Evolutionary conservation across 2,113 vertebrate genomes (phyloP).

Genomic region (Psittacara wagleri): DNA sequence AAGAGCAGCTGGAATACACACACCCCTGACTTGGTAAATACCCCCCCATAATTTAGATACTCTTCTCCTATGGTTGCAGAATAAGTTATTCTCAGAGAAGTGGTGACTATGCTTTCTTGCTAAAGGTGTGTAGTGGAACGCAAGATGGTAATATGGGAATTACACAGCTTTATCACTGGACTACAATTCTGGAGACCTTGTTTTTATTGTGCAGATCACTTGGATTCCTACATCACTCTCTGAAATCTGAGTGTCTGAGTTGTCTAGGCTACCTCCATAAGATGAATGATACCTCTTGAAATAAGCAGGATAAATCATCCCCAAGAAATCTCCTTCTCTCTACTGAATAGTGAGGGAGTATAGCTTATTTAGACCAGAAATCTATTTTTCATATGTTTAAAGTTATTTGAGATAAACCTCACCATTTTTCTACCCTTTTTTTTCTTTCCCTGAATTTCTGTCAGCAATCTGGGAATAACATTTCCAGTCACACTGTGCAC

Average conservation of each 20-base stretch:
- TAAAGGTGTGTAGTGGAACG: not conserved
- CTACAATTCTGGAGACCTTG: not conserved
- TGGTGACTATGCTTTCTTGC: not conserved
- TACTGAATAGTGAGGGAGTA: not conserved
- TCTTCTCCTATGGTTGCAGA: not conserved
- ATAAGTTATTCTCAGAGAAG: not conserved
- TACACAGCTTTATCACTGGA: not conserved
- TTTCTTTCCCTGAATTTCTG: not conserved
- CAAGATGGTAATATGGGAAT: not conserved
- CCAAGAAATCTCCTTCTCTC: not conserved
- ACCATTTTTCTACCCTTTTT: not conserved
- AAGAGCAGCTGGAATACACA: not conserved
- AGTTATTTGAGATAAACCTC: not conserved
- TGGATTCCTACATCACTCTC: not conserved
- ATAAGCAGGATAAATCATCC: constrained; percentile 19
- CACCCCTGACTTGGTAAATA: not conserved
- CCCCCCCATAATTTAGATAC: not conserved
- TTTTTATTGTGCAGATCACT: not conserved
- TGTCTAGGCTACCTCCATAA: not conserved
- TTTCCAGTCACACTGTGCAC: not conserved
- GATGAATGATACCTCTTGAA: not conserved
- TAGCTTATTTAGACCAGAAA: constrained; percentile 20
- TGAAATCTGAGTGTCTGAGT: not conserved
- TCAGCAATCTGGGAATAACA: not conserved
- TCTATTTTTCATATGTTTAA: constrained; percentile 11